phyloP scores from a whole-genome alignment of 2,797 vertebrate species.

The Muraenolepis orangiensis region DNA sequence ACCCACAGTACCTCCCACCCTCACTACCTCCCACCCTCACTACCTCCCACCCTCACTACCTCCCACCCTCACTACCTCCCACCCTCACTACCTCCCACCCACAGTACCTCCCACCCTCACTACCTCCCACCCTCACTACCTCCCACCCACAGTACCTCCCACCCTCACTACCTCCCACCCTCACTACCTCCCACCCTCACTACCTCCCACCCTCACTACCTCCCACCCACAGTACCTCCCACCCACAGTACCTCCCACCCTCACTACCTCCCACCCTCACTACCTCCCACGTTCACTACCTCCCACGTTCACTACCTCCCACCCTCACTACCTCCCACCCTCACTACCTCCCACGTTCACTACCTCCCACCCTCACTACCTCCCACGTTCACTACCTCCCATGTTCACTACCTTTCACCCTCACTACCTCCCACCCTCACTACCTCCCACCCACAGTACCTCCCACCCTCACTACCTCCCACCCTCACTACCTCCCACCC shows the following conservation, averaged over 20 bases:
- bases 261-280: too few species aligned
- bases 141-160: not conserved
- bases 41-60: conserved; percentile 13
- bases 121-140: not conserved
- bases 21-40: not conserved
- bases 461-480: too few species aligned
- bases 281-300: conserved; percentile 13
- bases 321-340: conserved; percentile 7
- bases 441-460: conserved; percentile 14
- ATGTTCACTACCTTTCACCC: not conserved
- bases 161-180: too few species aligned
- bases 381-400: not conserved
- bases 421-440: not conserved
- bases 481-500: too few species aligned
- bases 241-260: too few species aligned
- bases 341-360: not conserved
- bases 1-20: not conserved
- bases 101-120: not conserved
- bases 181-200: too few species aligned
- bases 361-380: not conserved
- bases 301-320: not conserved
- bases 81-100: not conserved
- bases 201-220: too few species aligned
- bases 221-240: too few species aligned
- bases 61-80: conserved; percentile 7